Evolutionary conservation across 2,888 invertebrate genomes (phyloP).

Genomic region (Tricholauxania praeusta): DNA sequence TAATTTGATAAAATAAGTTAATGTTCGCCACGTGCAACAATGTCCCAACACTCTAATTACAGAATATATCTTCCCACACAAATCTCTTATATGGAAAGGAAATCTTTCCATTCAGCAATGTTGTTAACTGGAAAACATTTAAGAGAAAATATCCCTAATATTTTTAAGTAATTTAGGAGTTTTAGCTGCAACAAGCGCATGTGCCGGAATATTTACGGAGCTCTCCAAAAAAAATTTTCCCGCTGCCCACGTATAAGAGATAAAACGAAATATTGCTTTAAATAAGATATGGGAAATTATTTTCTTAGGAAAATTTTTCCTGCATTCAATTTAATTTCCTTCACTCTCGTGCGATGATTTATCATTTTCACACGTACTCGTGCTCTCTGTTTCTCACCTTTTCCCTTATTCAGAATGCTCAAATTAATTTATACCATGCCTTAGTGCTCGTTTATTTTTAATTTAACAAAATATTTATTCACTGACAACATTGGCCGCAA

Average conservation of each 20-base stretch:
- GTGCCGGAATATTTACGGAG: too few species aligned
- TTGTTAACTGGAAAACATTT: not conserved
- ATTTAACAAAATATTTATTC: slow-evolving; percentile 2
- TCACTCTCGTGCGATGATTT: not conserved
- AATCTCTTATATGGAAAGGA: slow-evolving; percentile 16
- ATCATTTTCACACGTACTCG: not conserved
- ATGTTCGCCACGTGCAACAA: too few species aligned
- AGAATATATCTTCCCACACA: too few species aligned
- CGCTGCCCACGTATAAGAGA: too few species aligned
- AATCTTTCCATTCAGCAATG: slow-evolving; percentile 23
- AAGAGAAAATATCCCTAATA: slow-evolving; percentile 15
- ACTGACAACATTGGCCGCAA: slow-evolving; percentile 28
- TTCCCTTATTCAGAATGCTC: not conserved
- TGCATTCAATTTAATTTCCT: not conserved
- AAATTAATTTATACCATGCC: slow-evolving; percentile 23
- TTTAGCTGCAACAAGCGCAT: too few species aligned
- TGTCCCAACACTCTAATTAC: too few species aligned
- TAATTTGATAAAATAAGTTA: too few species aligned
- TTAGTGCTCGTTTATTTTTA: not conserved
- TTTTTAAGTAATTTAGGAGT: too few species aligned
- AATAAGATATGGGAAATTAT: too few species aligned
- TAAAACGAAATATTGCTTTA: too few species aligned
- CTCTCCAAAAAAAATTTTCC: too few species aligned
- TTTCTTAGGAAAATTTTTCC: not conserved
- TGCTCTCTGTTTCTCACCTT: not conserved